A percentile compares a stretch with the other conserved stretches of the same genome.
Conservation (phyloP, 2,113 vertebrate species). For the Sapayoa aenigma region DNA sequence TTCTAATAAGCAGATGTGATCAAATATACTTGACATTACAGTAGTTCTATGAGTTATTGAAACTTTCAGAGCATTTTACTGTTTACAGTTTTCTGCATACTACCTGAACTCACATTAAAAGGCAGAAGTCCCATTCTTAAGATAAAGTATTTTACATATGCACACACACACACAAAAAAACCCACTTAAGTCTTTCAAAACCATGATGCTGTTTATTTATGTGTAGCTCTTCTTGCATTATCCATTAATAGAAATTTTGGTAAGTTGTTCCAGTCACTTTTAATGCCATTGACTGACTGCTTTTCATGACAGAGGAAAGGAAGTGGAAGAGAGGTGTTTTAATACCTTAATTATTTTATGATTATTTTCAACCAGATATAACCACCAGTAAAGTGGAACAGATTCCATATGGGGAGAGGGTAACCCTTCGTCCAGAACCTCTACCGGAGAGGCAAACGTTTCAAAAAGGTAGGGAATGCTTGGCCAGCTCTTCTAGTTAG, state of each 20-base stretch:
- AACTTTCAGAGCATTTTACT: neutral
- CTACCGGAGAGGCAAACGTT: conserved; percentile 82
- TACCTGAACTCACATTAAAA: neutral
- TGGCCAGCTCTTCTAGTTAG: neutral
- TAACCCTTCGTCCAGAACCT: conserved; percentile 91
- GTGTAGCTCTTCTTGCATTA: neutral
- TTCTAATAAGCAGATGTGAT: neutral
- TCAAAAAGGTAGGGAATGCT: conserved; percentile 84
- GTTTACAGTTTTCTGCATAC: neutral
- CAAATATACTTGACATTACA: neutral
- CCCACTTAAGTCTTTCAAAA: neutral
- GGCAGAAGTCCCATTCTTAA: neutral
- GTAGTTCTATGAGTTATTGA: neutral
- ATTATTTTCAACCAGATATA: conserved; percentile 69
- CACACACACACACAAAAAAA: neutral
- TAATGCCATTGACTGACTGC: neutral
- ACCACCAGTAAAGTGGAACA: conserved; percentile 87
- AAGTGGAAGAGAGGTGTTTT: neutral
- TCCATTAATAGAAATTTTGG: neutral
- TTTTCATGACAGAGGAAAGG: neutral
- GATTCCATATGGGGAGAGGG: conserved; percentile 93
- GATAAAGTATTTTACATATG: neutral
- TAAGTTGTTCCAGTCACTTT: neutral
- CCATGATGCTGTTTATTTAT: neutral
- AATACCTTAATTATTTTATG: neutral